These are phyloP conservation scores for Hyposoter dolosus DNA, from an alignment of 2,888 invertebrate genomes.

Conservation along the genomic window DNA sequence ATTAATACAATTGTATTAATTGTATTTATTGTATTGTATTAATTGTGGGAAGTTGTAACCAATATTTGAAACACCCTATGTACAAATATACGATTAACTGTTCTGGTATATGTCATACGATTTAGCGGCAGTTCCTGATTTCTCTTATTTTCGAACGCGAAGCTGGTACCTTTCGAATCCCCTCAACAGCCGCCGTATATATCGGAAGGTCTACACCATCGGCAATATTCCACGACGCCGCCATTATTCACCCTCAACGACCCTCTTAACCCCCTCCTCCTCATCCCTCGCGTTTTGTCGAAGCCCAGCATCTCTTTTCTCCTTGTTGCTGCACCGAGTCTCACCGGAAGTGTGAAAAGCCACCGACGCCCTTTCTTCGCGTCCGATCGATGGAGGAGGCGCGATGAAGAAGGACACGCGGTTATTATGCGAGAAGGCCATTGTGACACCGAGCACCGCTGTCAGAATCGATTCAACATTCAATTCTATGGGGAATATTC, in stretches of 20 bases:
- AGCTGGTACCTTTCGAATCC: constrained; percentile 21
- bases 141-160: constrained; percentile 49
- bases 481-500: constrained; percentile 5
- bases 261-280: constrained; percentile 34
- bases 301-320: background rate
- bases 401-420: constrained; percentile 32
- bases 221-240: constrained; percentile 33
- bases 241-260: constrained; percentile 63
- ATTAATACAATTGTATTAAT: too few species aligned
- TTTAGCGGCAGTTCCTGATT: constrained; percentile 32
- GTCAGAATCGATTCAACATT: constrained; percentile 44
- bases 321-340: constrained; percentile 24
- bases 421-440: constrained; percentile 59
- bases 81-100: background rate
- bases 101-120: constrained; percentile 9
- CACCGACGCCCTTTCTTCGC: constrained; percentile 17
- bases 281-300: constrained; percentile 7
- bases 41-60: background rate
- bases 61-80: background rate
- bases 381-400: constrained; percentile 45
- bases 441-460: constrained; percentile 29
- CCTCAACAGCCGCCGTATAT: constrained; percentile 16
- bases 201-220: constrained; percentile 23
- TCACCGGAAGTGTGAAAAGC: constrained; percentile 48
- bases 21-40: too few species aligned